phyloP scores from a whole-genome alignment of 2,113 vertebrate species.

The Rutilus rutilus region DNA sequence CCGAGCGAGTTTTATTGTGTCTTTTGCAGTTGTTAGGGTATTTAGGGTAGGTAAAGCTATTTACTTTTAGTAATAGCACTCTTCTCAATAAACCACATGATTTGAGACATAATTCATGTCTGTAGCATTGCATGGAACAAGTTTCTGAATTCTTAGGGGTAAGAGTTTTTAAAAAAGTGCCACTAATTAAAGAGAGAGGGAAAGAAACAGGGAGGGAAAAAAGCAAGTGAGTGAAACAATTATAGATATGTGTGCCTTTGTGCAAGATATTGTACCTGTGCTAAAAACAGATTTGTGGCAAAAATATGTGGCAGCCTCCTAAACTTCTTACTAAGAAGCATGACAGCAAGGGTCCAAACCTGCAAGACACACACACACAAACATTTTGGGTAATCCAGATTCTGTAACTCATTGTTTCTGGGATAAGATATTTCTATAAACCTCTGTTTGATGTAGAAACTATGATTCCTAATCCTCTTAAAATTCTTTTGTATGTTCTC shows the following conservation, averaged over 20 bases:
- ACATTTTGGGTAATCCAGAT: background rate
- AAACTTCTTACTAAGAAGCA: constrained; percentile 92
- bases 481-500: background rate
- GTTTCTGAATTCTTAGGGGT: too few species aligned
- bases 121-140: too few species aligned
- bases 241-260: background rate
- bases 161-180: too few species aligned
- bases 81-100: too few species aligned
- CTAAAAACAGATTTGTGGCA: constrained; percentile 90
- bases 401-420: background rate
- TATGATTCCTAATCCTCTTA: constrained; percentile 36
- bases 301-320: constrained; percentile 93
- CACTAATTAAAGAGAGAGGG: too few species aligned
- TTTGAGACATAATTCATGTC: too few species aligned
- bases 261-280: constrained; percentile 81
- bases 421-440: background rate
- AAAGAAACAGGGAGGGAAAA: too few species aligned
- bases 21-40: background rate
- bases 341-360: constrained; percentile 92
- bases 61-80: too few species aligned
- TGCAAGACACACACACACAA: constrained; percentile 59
- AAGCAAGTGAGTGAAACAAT: too few species aligned
- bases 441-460: background rate
- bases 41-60: background rate
- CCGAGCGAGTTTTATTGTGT: too few species aligned